Base-by-base conservation (phyloP, 2,888 invertebrate species). In the Microdon myrmicae region DNA sequence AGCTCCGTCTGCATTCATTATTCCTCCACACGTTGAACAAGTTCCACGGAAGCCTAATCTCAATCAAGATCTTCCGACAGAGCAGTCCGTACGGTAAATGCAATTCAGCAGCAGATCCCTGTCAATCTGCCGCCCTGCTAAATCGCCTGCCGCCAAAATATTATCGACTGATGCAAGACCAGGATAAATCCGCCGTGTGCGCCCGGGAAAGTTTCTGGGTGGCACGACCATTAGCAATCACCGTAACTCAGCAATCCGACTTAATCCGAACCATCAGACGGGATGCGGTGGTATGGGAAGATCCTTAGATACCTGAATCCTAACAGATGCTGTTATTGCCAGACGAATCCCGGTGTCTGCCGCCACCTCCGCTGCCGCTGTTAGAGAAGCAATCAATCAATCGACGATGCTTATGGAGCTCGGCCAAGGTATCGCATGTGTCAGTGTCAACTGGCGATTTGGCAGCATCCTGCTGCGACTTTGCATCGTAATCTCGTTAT, bases 271-370 rank as follows among this genome's bases (percentile, higher is more conserved):
- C 38, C 56, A 51, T 39, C 29, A 56, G 53, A 64, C 51, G 64
- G 51, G 51, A 26, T 28, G 5, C 9, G 13, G 31, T n/a, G 9
- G 25, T 35, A 26, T 28, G 38, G 29, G 28, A 17, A 49, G 56
- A 41, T 43, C 41, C 31, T 25, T 23, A 29, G 38, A 38, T 43
- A 32, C 23, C 25, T 23, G 37, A 58, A 64, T 47, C 10, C 22
- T 32, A 56, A 56, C 64, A 64, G 64, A 64, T 64, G 64, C 58
- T 56, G 58, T 58, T 56, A 64, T 64, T 64, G 43, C 45, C 26
- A 23, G 20, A 6, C 25, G 9, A 13, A n/a, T n/a, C n/a, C n/a
- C n/a, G n/a, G n/a, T n/a, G n/a, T n/a, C n/a, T n/a, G n/a, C n/a
- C n/a, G n/a, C n/a, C n/a, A n/a, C n/a, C n/a, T n/a, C n/a, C n/a